Base-by-base conservation (phyloP, 2,888 invertebrate species). In the Oegoconia quadripuncta region DNA sequence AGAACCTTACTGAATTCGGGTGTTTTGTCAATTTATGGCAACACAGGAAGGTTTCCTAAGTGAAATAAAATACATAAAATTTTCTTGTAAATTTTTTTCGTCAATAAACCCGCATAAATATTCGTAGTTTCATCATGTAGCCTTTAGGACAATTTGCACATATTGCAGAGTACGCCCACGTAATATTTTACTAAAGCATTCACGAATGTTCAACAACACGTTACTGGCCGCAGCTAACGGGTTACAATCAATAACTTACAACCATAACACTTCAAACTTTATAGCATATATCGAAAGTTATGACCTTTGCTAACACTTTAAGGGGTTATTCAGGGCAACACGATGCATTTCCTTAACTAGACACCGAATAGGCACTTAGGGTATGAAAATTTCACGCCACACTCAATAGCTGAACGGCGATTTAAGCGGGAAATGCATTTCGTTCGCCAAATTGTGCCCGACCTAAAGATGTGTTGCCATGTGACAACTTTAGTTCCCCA, bases 371-470 rank as follows among this genome's bases (percentile, higher is more conserved):
- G 65, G 64, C 74, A 75, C 74, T 78, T 74, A 68, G 49, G 48
- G 60, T 75, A 74, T 77, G 80, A 80, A 81, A 76, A 76, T 81
- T 81, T 77, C 71, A 74, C 59, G 42, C 52, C 52, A 58, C 67
- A 58, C 64, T 74, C 77, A 65, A 71, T 78, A 66, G 59, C 63
- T 64, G 60, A 72, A 61, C 57, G 59, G 56, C 74, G 71, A 76
- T 78, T 78, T 76, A n/a, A 62, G 67, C 56, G 47, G 60, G 52
- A 59, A 74, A 65, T 75, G 72, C 76, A 75, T 71, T n/a, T n/a
- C n/a, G n/a, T n/a, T 76, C 64, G 56, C 60, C 57, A 74, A 79
- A 74, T 71, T 72, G 72, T 64, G 48, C 57, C 46, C 34, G 51
- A 57, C 55, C 37, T 20, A 38, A 50, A 62, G n/a, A n/a, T n/a